These are phyloP conservation scores for Penaeus chinensis DNA, from an alignment of 1,140 invertebrate genomes.

Conservation along the genomic window DNA sequence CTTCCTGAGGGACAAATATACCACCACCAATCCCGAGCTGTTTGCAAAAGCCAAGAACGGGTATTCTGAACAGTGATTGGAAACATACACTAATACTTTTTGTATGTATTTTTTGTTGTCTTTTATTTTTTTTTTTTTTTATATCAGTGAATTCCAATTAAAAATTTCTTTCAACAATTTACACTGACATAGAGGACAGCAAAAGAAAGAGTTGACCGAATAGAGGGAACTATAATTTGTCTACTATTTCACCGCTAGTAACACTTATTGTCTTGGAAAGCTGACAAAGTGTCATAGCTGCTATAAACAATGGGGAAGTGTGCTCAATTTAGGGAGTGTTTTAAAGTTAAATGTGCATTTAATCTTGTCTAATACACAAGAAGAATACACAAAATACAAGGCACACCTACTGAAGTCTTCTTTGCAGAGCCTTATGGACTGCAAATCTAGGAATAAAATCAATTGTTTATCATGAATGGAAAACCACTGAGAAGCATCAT, in stretches of 20 bases:
- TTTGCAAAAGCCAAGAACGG: conserved; percentile 27
- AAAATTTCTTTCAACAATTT: background rate
- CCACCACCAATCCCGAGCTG: conserved; percentile 40
- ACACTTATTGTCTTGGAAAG: conserved; percentile 23
- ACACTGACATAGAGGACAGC: conserved; percentile 28
- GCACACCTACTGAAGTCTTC: conserved; percentile 60
- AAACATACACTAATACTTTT: too few species aligned
- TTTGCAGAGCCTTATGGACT: conserved; percentile 59
- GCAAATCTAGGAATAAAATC: conserved; percentile 58
- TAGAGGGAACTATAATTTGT: conserved; percentile 1
- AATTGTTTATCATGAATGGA: conserved; percentile 56
- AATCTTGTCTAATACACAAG: conserved; percentile 45
- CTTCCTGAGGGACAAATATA: conserved; percentile 29
- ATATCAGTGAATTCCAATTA: too few species aligned
- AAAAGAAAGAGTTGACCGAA: conserved; percentile 26
- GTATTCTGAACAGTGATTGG: background rate
- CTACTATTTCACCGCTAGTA: conserved; percentile 33
- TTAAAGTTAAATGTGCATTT: conserved; percentile 49
- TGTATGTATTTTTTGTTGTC: too few species aligned
- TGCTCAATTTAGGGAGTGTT: conserved; percentile 42
- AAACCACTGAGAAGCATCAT: conserved; percentile 52
- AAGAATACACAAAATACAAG: conserved; percentile 56
- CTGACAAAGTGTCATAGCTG: conserved; percentile 27
- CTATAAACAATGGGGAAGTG: conserved; percentile 20
- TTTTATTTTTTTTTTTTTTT: too few species aligned